Evolutionary conservation across 2,888 invertebrate species (phyloP).

Genomic region (Gastrophysa polygoni): DNA sequence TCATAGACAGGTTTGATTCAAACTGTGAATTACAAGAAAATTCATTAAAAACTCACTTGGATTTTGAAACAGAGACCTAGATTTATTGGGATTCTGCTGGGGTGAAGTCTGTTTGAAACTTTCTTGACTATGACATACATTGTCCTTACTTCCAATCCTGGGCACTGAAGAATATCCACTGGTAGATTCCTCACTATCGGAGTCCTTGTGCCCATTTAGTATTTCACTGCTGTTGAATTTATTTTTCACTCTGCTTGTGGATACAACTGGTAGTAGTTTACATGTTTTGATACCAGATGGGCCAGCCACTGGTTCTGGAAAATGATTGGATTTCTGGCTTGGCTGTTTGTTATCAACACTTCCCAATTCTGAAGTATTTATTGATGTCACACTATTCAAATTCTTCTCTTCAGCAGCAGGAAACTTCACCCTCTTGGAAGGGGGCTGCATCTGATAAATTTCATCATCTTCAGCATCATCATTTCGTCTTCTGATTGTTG

Average conservation of each 20-base stretch:
- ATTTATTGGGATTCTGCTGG: constrained; percentile 34
- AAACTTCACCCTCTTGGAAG: constrained; percentile 57
- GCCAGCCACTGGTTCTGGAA: constrained; percentile 52
- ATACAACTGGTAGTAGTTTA: constrained; percentile 38
- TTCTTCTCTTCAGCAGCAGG: constrained; percentile 32
- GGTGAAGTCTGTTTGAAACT: constrained; percentile 44
- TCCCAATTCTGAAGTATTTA: constrained; percentile 9
- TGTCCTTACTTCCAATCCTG: constrained; percentile 49
- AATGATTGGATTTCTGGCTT: constrained; percentile 34
- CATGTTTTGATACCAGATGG: constrained; percentile 51
- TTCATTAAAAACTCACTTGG: constrained; percentile 45
- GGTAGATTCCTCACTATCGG: constrained; percentile 65
- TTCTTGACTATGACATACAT: constrained; percentile 44
- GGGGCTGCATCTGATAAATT: constrained; percentile 55
- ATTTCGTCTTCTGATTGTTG: constrained; percentile 55
- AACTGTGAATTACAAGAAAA: not conserved
- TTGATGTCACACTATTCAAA: constrained; percentile 17
- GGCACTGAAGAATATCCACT: constrained; percentile 64
- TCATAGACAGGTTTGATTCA: not conserved
- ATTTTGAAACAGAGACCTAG: constrained; percentile 45
- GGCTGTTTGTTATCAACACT: constrained; percentile 19
- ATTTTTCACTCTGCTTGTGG: constrained; percentile 26
- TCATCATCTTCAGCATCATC: constrained; percentile 53
- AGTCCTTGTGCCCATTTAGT: constrained; percentile 58
- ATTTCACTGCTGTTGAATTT: constrained; percentile 29